Percentiles rank a stretch among this genome's conserved stretches.
Evolutionary conservation across 2,888 invertebrate species (phyloP).

Genomic region (Patella caerulea): DNA sequence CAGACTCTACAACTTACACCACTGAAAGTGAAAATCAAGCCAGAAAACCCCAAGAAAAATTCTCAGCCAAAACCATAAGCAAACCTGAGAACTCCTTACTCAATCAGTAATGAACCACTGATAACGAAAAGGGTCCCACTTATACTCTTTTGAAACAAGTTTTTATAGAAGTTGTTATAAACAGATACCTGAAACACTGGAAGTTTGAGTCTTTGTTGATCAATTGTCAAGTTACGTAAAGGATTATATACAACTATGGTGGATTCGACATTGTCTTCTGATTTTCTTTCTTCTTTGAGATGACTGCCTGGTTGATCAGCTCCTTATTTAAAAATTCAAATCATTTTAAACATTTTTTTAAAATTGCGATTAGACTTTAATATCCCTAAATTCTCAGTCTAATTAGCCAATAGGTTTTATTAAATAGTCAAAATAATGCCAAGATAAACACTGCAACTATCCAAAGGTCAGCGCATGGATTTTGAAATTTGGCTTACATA

Average conservation of each 20-base stretch:
- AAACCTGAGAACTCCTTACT: not conserved
- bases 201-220: conserved; percentile 86
- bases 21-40: too few relatives aligned
- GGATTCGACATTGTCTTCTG: not conserved
- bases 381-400: too few relatives aligned
- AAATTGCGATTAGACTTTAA: too few relatives aligned
- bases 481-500: too few relatives aligned
- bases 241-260: conserved; percentile 78
- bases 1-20: too few relatives aligned
- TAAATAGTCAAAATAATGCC: too few relatives aligned
- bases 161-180: not conserved
- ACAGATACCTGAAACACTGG: conserved; percentile 82
- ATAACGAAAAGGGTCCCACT: not conserved
- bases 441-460: too few relatives aligned
- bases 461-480: too few relatives aligned
- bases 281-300: not conserved
- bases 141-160: not conserved
- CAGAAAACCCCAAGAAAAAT: too few relatives aligned
- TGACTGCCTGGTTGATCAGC: not conserved
- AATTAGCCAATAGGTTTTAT: too few relatives aligned
- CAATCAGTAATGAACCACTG: not conserved
- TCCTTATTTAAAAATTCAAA: not conserved
- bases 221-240: conserved; percentile 85
- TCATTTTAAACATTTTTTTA: not conserved
- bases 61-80: too few relatives aligned